These are phyloP conservation scores for Labia minor DNA, from an alignment of 2,888 invertebrate genomes.

Conservation along the genomic window DNA sequence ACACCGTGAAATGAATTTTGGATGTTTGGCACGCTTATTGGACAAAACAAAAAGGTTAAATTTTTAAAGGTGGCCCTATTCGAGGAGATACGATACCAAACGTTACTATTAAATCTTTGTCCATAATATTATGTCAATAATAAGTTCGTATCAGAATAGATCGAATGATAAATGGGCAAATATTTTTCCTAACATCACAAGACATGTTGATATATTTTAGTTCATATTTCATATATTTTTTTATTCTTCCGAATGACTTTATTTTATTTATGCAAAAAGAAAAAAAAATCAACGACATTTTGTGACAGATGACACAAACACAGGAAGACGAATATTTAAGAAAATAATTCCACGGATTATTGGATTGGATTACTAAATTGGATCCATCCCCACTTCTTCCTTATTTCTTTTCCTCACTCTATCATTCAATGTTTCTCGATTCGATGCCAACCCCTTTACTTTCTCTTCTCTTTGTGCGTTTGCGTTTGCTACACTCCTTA, in stretches of 20 bases:
- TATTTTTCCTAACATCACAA: not conserved
- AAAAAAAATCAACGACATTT: not conserved
- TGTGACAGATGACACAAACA: constrained; percentile 1
- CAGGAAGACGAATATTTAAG: not conserved
- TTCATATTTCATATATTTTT: not conserved
- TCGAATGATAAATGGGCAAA: not conserved
- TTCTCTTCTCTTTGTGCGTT: not conserved
- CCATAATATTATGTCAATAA: not conserved
- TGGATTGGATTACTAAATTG: too few relatives aligned
- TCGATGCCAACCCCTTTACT: too few relatives aligned
- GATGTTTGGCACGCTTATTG: not conserved
- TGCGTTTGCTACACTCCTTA: not conserved
- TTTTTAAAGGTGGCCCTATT: too few relatives aligned
- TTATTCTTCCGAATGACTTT: not conserved
- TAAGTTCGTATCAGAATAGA: not conserved
- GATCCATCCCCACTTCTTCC: not conserved
- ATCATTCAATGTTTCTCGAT: too few relatives aligned
- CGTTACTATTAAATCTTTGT: too few relatives aligned
- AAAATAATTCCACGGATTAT: not conserved
- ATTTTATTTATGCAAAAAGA: constrained; percentile 2
- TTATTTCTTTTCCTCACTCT: not conserved
- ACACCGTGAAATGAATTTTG: not conserved
- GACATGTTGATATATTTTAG: not conserved
- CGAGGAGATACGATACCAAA: too few relatives aligned
- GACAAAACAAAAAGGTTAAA: too few relatives aligned